Conservation (phyloP, 2,888 invertebrate genomes). For the Cybosia mesomella region DNA sequence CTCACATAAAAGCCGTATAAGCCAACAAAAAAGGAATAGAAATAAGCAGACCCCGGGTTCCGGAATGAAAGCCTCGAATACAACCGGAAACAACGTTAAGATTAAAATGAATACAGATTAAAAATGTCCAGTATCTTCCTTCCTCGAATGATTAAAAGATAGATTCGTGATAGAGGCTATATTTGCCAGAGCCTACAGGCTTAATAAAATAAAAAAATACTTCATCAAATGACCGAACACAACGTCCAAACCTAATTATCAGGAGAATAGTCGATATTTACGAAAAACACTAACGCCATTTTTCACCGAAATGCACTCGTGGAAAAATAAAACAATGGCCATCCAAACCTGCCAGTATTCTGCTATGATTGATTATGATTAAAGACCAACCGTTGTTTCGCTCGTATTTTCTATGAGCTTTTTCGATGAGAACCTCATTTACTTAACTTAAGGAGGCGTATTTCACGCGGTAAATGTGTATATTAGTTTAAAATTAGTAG, state of each 20-base stretch:
- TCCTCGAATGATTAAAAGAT: too few species aligned
- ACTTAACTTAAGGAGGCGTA: conserved; percentile 28
- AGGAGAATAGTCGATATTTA: conserved; percentile 30
- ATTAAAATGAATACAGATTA: too few species aligned
- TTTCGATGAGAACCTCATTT: conserved; percentile 45
- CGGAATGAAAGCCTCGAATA: too few species aligned
- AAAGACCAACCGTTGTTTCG: conserved; percentile 42
- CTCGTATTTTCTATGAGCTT: conserved; percentile 40
- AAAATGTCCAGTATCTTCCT: too few species aligned
- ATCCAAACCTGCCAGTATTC: conserved; percentile 42
- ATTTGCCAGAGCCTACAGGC: too few species aligned
- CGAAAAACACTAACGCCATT: conserved; percentile 40
- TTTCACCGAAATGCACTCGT: conserved; percentile 51
- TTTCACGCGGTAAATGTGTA: conserved; percentile 22
- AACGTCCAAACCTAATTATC: conserved; percentile 8
- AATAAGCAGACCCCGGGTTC: too few species aligned
- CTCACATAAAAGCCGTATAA: too few species aligned
- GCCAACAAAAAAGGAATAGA: too few species aligned
- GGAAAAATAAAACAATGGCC: conserved; percentile 45
- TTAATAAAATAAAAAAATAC: neutral
- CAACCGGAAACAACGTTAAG: too few species aligned
- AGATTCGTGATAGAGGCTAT: too few species aligned
- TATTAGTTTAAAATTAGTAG: neutral
- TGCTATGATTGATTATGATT: conserved; percentile 65
- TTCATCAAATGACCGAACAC: neutral